Evolutionary conservation across 2,888 invertebrate genomes (phyloP).

Genomic region (Diabrotica balteata): DNA sequence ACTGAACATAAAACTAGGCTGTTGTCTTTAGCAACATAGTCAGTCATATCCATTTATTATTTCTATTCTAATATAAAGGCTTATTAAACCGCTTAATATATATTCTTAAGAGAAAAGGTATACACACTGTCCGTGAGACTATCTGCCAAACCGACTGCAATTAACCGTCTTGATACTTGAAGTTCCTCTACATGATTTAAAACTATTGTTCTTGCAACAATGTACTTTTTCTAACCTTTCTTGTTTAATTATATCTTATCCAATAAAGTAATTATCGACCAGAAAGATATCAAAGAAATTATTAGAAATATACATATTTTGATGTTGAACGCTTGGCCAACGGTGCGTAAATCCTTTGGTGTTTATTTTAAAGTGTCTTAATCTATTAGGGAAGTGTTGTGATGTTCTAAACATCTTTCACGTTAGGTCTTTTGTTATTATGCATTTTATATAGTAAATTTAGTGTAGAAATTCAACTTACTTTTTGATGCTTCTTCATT

Average conservation of each 20-base stretch:
- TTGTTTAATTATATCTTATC: slow-evolving; percentile 15
- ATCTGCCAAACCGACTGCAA: not conserved
- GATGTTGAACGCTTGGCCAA: slow-evolving; percentile 36
- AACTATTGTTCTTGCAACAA: slow-evolving; percentile 15
- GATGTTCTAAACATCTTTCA: not conserved
- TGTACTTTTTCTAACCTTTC: slow-evolving; percentile 12
- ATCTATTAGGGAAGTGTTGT: not conserved
- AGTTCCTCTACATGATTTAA: slow-evolving; percentile 2
- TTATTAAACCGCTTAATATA: no score
- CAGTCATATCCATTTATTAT: no score
- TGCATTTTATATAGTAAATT: not conserved
- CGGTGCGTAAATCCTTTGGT: slow-evolving; percentile 31
- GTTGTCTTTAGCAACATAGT: no score
- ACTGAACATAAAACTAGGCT: no score
- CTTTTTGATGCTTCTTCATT: no score
- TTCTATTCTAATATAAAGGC: no score
- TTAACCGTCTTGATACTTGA: slow-evolving; percentile 6
- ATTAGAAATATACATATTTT: slow-evolving; percentile 22
- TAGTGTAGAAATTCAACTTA: no score
- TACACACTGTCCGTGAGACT: slow-evolving; percentile 9
- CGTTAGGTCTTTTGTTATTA: not conserved
- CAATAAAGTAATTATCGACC: slow-evolving; percentile 15
- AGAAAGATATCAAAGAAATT: slow-evolving; percentile 18
- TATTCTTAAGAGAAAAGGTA: no score
- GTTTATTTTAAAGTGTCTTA: not conserved